Base-by-base conservation (phyloP, 2,888 invertebrate genomes). In the Carcina quercana region DNA sequence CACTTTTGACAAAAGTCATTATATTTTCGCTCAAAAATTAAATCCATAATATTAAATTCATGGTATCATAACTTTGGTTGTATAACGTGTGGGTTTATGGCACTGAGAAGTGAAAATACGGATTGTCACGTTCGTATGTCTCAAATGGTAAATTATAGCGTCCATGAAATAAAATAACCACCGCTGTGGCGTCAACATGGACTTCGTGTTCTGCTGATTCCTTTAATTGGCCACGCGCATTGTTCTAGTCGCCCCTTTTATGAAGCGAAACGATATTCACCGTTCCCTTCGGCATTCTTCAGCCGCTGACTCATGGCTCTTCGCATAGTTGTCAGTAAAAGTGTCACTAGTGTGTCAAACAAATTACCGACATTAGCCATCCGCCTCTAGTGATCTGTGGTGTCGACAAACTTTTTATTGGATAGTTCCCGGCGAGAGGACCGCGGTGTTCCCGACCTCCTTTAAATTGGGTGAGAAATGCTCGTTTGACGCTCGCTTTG, bases 161-260 rank as follows among this genome's bases (percentile, higher is more conserved):
- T 47, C 54, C 59, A 59, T 63, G 59, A 61, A 62, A 57, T 59
- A 60, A 61, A 60, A 41, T 61, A 64, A 71, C 70, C 64, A 58
- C 61, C 50, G 47, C 48, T 42, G 37, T 25, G 10, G 50, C 54
- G 50, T 45, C 53, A 59, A 69, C 68, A 67, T 58, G 61, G 61
- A 67, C 51, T 64, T 68, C 70, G 67, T 76, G 70, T 69, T 55
- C 50, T 50, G 59, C 58, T 56, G 59, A 49, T 55, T 57, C 54
- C 53, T 65, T 63, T 76, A 76, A 75, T 78, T 76, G 72, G 69
- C 61, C 47, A 53, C 59, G 56, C 49, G 62, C 56, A 63, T 66
- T 66, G 68, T 69, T 63, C 51, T 57, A 52, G 50, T 49, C 48
- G 53, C 50, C 54, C 60, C 56, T 53, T 60, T 58, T 64, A 56